Percentiles rank a stretch among this genome's conserved stretches.
Evolutionary conservation across 2,113 vertebrate species (phyloP).

Genomic region (Marcusenius ussheri): DNA sequence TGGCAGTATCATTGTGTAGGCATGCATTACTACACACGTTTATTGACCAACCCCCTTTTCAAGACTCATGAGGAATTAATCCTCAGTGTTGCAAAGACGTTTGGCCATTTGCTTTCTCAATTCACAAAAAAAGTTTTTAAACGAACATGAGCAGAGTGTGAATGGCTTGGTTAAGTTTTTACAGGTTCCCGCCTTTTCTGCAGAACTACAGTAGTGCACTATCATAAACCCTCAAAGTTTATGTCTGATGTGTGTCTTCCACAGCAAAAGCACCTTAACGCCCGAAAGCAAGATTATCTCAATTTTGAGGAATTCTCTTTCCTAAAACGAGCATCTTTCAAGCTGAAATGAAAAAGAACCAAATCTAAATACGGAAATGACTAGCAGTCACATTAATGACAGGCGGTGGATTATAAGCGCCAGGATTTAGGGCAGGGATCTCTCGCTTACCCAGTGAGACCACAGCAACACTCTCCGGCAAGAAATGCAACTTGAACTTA

Average conservation of each 20-base stretch:
- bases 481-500: conserved; percentile 88
- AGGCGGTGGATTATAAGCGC: background rate
- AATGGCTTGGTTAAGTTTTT: background rate
- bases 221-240: background rate
- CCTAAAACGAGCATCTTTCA: no score
- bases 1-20: background rate
- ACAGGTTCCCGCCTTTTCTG: background rate
- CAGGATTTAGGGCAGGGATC: background rate
- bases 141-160: background rate
- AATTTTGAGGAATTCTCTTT: background rate
- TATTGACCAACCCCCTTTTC: background rate
- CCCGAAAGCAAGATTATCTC: background rate
- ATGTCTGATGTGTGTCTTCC: background rate
- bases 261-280: background rate
- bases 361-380: background rate
- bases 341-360: background rate
- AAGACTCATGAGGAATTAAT: background rate
- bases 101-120: background rate
- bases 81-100: background rate
- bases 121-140: background rate
- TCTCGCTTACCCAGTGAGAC: conserved; percentile 87
- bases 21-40: background rate
- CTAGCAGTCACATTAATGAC: background rate
- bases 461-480: conserved; percentile 95
- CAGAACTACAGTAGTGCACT: background rate